Evolutionary conservation across 2,113 vertebrate species (phyloP).

Genomic region (Himantopus leucocephalus): DNA sequence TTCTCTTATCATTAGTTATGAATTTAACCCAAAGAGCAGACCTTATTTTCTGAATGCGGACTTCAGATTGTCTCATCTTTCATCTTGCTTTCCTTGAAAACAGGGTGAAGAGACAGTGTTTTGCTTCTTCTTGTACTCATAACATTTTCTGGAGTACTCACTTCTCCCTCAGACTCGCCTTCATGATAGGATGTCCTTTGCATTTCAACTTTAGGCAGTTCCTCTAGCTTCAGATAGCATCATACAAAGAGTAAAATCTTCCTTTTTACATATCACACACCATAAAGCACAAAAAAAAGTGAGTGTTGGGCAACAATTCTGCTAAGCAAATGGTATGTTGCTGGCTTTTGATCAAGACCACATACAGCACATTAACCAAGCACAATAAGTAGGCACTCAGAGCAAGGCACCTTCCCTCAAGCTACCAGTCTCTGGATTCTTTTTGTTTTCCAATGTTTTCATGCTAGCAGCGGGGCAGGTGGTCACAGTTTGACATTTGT

Average conservation of each 20-base stretch:
- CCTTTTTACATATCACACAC: background rate
- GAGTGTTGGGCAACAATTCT: background rate
- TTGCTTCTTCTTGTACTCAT: background rate
- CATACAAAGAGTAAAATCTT: background rate
- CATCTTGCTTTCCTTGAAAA: background rate
- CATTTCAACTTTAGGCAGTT: background rate
- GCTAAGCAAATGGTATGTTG: background rate
- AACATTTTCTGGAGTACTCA: background rate
- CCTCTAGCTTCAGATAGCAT: background rate
- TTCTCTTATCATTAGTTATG: background rate
- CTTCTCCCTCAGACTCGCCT: background rate
- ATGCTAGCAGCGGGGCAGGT: background rate
- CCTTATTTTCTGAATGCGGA: background rate
- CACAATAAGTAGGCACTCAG: background rate
- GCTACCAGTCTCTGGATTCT: background rate
- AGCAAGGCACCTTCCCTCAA: background rate
- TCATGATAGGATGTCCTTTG: background rate
- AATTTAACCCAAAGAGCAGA: background rate
- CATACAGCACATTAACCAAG: background rate
- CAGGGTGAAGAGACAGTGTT: background rate
- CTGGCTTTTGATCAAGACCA: background rate
- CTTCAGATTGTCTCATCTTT: background rate
- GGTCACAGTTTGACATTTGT: background rate
- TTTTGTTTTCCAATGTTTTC: background rate
- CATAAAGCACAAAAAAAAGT: background rate